Conservation (phyloP, 1,140 invertebrate species). For the Pseudobourletiella spinata region DNA sequence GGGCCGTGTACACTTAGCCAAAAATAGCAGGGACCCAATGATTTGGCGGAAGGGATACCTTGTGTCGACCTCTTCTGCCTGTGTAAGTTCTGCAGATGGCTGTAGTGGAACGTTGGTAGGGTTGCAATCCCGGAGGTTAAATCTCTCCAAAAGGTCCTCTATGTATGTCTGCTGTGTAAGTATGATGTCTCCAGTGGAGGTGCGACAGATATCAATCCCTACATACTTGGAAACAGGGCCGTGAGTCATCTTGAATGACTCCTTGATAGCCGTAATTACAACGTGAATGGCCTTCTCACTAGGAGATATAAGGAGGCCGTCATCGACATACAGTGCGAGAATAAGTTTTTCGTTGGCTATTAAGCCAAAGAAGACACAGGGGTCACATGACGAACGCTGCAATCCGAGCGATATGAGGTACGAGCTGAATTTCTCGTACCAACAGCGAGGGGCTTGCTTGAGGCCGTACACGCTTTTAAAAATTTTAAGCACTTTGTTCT, state of each 20-base stretch:
- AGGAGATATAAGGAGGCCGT: neutral
- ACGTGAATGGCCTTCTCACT: neutral
- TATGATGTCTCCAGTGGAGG: neutral
- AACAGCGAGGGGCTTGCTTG: constrained; percentile 22
- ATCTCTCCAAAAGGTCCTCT: constrained; percentile 8
- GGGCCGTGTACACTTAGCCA: constrained; percentile 38
- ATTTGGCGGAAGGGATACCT: constrained; percentile 31
- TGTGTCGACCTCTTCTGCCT: neutral
- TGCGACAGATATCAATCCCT: constrained; percentile 15
- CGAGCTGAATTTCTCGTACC: constrained; percentile 27
- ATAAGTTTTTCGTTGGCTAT: constrained; percentile 20
- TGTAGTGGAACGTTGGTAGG: constrained; percentile 11
- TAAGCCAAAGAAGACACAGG: constrained; percentile 39
- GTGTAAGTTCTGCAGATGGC: constrained; percentile 2
- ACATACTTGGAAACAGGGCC: neutral
- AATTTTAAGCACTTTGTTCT: constrained; percentile 28
- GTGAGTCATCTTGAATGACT: neutral
- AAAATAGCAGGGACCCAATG: constrained; percentile 40
- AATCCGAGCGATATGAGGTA: constrained; percentile 44
- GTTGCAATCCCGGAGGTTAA: constrained; percentile 22
- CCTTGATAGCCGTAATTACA: neutral
- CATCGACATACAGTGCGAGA: neutral
- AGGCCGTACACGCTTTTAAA: constrained; percentile 32
- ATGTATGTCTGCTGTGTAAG: constrained; percentile 8
- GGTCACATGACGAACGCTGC: constrained; percentile 41